Conservation (phyloP, 2,888 invertebrate genomes). For the Achlya flavicornis region DNA sequence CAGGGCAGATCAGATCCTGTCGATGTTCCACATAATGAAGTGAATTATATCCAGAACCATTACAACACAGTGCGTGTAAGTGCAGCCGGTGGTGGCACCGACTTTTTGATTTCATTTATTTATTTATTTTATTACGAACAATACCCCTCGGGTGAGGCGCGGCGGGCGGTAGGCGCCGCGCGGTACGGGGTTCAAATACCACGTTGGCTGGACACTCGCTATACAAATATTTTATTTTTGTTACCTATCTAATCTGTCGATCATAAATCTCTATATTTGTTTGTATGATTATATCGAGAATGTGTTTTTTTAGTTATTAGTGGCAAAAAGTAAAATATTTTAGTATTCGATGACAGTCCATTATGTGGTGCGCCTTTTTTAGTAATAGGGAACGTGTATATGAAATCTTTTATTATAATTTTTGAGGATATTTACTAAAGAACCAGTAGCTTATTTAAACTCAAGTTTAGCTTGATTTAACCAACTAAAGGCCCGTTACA, state of each 20-base stretch:
- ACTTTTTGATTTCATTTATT: slow-evolving; percentile 7
- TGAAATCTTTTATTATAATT: no score
- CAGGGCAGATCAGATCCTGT: background rate
- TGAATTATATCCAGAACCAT: slow-evolving; percentile 25
- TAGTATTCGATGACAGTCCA: background rate
- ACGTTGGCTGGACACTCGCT: slow-evolving; percentile 10
- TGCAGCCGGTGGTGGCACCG: slow-evolving; percentile 24
- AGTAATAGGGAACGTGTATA: no score
- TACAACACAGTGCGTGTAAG: slow-evolving; percentile 25
- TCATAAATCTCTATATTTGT: slow-evolving; percentile 51
- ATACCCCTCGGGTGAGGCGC: slow-evolving; percentile 32
- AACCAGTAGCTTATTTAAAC: no score
- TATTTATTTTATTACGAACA: slow-evolving; percentile 23
- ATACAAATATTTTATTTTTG: slow-evolving; percentile 43
- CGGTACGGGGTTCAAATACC: slow-evolving; percentile 38
- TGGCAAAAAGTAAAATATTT: background rate
- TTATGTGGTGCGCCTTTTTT: no score
- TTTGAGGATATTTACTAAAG: no score
- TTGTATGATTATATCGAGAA: slow-evolving; percentile 33
- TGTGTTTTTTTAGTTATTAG: slow-evolving; percentile 27
- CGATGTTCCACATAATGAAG: background rate
- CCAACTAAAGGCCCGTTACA: no score
- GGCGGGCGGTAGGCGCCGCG: slow-evolving; percentile 63
- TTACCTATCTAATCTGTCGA: slow-evolving; percentile 46
- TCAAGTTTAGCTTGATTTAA: no score